Evolutionary conservation across 2,888 invertebrate species (phyloP), one percentile per base, ranked within the genome.

Genomic region (Plemyria rubiginata): DNA sequence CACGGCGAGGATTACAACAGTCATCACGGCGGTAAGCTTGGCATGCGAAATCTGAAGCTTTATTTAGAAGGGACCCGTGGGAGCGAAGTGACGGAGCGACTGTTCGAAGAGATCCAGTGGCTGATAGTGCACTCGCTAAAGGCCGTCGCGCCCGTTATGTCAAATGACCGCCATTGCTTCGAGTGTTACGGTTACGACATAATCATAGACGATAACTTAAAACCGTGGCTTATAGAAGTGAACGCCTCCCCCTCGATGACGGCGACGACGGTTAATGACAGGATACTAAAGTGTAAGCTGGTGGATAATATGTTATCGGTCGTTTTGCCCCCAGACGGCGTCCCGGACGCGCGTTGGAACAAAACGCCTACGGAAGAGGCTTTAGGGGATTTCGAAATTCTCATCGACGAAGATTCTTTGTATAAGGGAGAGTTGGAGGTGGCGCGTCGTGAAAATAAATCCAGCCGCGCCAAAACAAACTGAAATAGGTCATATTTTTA

Each of bases 171-270:
- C 58, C 97, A 97, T 85, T 97, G 97, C 81, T 97, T 97, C 84
- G 97, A 97, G 86, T 98, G 98, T 79, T 98, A 98, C 80, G 98
- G 98, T 56, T 98, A 97, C 84, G 98, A 98, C 80, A 98, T 98
- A 58, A 98, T 98, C 72, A 98, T 98, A 72, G 98, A 98, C 85
- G 96, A 97, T 80, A 96, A 96, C 78, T 89, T 98, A 51, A 98
- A 98, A 84, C 98, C 98, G 0, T 98, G 98, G 97, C 92, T 98
- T 49, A 96, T 98, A 68, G 98, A 98, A 91, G 97, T 97, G 49
- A 99, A 99, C 84, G 98, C 98, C 4, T 98, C 98, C 3, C 98
- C 98, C 0, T 98, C 98, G 0, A 88, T 98, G 73, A 96, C 97
- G 4, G 97, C 98, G 2, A 98, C 98, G 0, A 98, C 98, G 0